Evolutionary conservation across 2,113 vertebrate species (phyloP).

Genomic region (Odontesthes bonariensis): DNA sequence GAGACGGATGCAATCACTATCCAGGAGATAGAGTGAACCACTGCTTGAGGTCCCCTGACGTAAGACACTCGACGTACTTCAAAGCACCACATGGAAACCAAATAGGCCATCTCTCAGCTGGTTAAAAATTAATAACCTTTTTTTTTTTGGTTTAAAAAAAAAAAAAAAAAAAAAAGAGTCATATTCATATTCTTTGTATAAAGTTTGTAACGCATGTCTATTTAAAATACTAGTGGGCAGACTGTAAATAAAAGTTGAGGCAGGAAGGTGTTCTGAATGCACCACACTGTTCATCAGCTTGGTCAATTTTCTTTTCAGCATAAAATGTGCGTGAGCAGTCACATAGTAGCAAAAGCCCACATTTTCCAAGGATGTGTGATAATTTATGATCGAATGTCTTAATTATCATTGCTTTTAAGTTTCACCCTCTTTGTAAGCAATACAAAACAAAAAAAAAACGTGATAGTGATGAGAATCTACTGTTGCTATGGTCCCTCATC

Average conservation of each 20-base stretch:
- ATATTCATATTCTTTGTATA: slow-evolving; percentile 15
- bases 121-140: not conserved
- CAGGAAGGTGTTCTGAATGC: not conserved
- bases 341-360: not conserved
- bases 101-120: slow-evolving; percentile 31
- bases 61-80: slow-evolving; percentile 52
- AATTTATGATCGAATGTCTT: not conserved
- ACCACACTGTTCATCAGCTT: not conserved
- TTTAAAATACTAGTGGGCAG: slow-evolving; percentile 5
- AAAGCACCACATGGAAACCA: slow-evolving; percentile 58
- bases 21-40: not conserved
- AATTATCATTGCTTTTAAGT: not conserved
- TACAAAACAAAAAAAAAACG: slow-evolving; percentile 24
- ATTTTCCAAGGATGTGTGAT: not conserved
- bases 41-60: slow-evolving; percentile 14
- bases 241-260: not conserved
- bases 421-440: not conserved
- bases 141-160: not conserved
- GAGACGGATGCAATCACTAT: slow-evolving; percentile 17
- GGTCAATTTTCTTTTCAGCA: not conserved
- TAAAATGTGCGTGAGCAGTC: no score
- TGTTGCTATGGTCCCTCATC: slow-evolving; percentile 49
- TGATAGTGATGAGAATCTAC: slow-evolving; percentile 21
- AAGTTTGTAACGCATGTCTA: not conserved
- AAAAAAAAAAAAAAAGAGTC: slow-evolving; percentile 3